Base-by-base conservation (phyloP, 2,797 vertebrate genomes). In the Microhierax caerulescens region DNA sequence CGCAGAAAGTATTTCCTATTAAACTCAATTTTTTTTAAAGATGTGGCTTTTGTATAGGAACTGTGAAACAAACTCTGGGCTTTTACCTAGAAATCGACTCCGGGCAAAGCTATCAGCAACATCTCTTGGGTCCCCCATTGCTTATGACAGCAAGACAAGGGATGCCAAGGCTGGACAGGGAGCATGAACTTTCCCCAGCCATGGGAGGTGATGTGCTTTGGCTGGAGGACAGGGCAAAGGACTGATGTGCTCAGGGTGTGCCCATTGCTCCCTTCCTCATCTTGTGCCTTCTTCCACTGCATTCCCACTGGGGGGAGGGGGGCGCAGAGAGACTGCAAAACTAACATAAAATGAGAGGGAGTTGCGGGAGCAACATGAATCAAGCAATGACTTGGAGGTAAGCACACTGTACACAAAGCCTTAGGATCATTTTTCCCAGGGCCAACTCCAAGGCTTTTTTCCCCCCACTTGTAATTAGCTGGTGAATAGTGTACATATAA, bases 91-190 rank as follows among this genome's bases (percentile, higher is more conserved):
- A 87, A 96, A 85, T 8, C 1, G 4, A 53, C 57, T 56, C 36
- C 56, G 76, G 75, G 48, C 84, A 89, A 89, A 78, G 54, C 69
- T 86, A 63, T 53, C 68, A 78, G 45, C 34, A 64, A 34, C 0
- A 9, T 90, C 92, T 60, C 86, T 80, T 67, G 88, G 57, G 88
- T 63, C 34, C 34, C n/a, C 11, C 36, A 18, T 2, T 78, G 77
- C 74, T 80, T 7, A 13, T 24, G 54, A 81, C 39, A 93, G 43
- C 39, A 85, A 45, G 56, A 85, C 64, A 64, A 51, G 56, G 51
- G 64, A 57, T 91, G 92, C 90, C 81, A 93, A 91, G 84, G 72
- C 72, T 91, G 81, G 37, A 20, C 64, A 95, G 36, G 56, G 90
- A 92, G 84, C 78, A 36, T 50, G 74, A 94, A 93, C 81, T 85